phyloP scores from a whole-genome alignment of 2,888 invertebrate genomes.

The Noctua janthe region DNA sequence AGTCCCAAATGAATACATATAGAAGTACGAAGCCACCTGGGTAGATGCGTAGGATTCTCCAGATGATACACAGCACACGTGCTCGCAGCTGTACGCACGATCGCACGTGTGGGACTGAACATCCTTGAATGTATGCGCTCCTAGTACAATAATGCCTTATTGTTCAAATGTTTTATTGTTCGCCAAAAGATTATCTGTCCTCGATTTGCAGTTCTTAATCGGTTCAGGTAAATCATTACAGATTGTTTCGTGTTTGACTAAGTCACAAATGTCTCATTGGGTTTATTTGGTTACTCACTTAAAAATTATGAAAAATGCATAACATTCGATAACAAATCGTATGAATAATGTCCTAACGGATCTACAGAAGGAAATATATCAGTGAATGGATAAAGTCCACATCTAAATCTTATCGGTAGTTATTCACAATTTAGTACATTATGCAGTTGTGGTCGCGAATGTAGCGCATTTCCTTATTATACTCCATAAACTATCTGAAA shows the following conservation, averaged over 20 bases:
- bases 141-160: slow-evolving; percentile 70
- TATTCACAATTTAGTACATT: slow-evolving; percentile 27
- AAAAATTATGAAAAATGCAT: slow-evolving; percentile 18
- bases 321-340: slow-evolving; percentile 24
- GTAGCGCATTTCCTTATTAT: slow-evolving; percentile 53
- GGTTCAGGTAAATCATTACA: slow-evolving; percentile 17
- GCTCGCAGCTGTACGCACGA: slow-evolving; percentile 82
- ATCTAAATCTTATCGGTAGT: slow-evolving; percentile 42
- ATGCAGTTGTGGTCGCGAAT: slow-evolving; percentile 44
- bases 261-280: slow-evolving; percentile 16
- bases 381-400: slow-evolving; percentile 32
- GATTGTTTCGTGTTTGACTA: neutral
- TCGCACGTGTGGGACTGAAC: slow-evolving; percentile 79
- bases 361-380: slow-evolving; percentile 27
- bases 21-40: slow-evolving; percentile 72
- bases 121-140: slow-evolving; percentile 73
- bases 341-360: slow-evolving; percentile 8
- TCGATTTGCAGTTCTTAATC: slow-evolving; percentile 26
- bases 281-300: neutral
- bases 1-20: slow-evolving; percentile 39
- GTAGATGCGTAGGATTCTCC: slow-evolving; percentile 70
- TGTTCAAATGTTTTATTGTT: slow-evolving; percentile 63
- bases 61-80: slow-evolving; percentile 77
- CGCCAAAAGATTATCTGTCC: slow-evolving; percentile 35
- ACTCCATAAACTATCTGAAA: slow-evolving; percentile 43